These are phyloP conservation scores for Mormyrops boulengeri DNA, from an alignment of 2,797 vertebrate species.

Conservation along the genomic window DNA sequence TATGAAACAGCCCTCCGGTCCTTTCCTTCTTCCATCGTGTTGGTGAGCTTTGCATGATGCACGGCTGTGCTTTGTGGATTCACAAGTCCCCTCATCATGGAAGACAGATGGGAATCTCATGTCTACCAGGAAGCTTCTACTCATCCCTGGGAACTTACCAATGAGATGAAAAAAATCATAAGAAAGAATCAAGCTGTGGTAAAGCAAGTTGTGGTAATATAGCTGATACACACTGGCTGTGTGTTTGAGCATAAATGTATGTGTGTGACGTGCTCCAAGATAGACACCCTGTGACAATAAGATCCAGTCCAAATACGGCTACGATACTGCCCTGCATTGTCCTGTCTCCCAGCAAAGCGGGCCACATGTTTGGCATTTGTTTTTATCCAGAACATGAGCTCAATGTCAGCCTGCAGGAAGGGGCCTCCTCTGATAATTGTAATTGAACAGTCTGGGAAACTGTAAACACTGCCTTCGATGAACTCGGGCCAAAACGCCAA, in stretches of 20 bases:
- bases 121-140: neutral
- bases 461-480: neutral
- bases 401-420: neutral
- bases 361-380: neutral
- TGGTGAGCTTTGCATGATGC: neutral
- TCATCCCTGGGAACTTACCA: neutral
- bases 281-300: neutral
- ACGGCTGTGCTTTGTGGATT: neutral
- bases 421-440: neutral
- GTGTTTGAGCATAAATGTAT: neutral
- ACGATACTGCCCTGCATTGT: neutral
- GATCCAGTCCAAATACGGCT: neutral
- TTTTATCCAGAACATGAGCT: neutral
- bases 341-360: neutral
- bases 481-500: neutral
- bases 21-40: neutral
- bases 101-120: neutral
- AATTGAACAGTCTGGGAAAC: conserved; percentile 12
- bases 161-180: neutral
- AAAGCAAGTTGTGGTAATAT: neutral
- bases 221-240: neutral
- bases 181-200: neutral
- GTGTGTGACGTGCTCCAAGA: neutral
- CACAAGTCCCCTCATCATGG: neutral
- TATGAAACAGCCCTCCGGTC: neutral